Conservation (phyloP, 1,140 invertebrate genomes). For the Gyrodactylus salaris region DNA sequence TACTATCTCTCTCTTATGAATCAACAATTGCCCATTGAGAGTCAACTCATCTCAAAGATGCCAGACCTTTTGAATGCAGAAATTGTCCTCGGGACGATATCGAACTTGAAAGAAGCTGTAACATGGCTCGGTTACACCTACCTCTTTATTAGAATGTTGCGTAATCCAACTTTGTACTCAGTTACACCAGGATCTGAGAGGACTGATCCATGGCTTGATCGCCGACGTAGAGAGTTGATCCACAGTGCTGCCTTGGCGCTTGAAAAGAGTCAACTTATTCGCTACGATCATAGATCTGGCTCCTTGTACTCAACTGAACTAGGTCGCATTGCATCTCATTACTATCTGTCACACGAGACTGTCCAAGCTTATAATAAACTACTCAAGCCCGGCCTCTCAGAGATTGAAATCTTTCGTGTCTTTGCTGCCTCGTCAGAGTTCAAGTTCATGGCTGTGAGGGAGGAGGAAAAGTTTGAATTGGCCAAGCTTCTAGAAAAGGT, state of each 20-base stretch:
- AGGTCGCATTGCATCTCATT: constrained; percentile 82
- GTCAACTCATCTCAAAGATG: constrained; percentile 30
- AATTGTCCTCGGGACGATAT: constrained; percentile 71
- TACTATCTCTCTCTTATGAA: constrained; percentile 89
- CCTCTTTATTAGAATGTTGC: constrained; percentile 41
- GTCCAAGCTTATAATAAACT: constrained; percentile 85
- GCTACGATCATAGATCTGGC: constrained; percentile 77
- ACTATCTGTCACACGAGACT: constrained; percentile 80
- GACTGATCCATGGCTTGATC: constrained; percentile 42
- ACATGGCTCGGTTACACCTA: constrained; percentile 89
- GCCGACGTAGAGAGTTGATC: constrained; percentile 63
- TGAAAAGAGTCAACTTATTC: constrained; percentile 57
- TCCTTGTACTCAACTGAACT: constrained; percentile 37
- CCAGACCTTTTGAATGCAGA: constrained; percentile 92
- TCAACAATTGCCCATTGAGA: constrained; percentile 41
- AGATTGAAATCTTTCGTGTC: constrained; percentile 90
- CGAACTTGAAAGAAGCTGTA: constrained; percentile 67
- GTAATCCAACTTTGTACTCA: constrained; percentile 43
- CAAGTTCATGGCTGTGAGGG: constrained; percentile 35
- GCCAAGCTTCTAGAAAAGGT: constrained; percentile 84
- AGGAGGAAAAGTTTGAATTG: constrained; percentile 86
- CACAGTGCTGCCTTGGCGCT: constrained; percentile 67
- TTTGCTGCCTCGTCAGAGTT: constrained; percentile 51
- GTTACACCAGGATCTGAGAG: constrained; percentile 34
- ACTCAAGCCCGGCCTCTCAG: constrained; percentile 68